Evolutionary conservation across 2,888 invertebrate species (phyloP), one percentile per base, ranked within the genome.

Genomic region (Alitta virens): DNA sequence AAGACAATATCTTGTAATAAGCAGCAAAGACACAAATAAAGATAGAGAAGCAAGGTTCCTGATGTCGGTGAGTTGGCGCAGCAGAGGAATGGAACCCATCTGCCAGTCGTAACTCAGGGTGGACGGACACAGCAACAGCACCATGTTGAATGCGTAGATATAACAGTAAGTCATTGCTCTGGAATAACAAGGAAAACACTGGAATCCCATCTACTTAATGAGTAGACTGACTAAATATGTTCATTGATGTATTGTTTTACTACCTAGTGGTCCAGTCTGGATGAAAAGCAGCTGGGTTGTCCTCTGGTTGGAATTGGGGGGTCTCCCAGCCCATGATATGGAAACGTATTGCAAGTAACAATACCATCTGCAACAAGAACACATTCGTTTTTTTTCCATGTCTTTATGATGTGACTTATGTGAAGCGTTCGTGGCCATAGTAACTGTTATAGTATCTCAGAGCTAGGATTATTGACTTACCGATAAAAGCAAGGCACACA

Each of bases 41-140:
- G 88, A 85, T 69, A 87, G 86, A 0, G 91, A 90, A 63, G 89
- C 86, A 62, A 91, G 76, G 81, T 91, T 92, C 72, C 92, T 84
- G 1, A 85, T 84, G 78, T 92, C 92, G 74, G 86, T 86, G 18
- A 88, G 80, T 49, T 87, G 87, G 56, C 89, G 88, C 70, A 93
- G 86, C 64, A 92, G 84, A 24, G 91, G 91, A 65, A 93, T 88
- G 16, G 91, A 91, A 5, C 91, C 91, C 89, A 91, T 90, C 84
- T 92, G 92, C 92, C 92, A 93, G 82, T 93, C 93, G 78, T 92
- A 92, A 72, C 90, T 90, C 53, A 92, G 85, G 0, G 87, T 87
- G 74, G 87, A 86, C 0, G 92, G 92, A 69, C 89, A 90, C 59
- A 92, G 83, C n/a, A 92, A 84, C 66, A 93, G 82, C 90, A 91